These are phyloP conservation scores for Piaya cayana DNA, from an alignment of 2,113 vertebrate species.

Conservation along the genomic window DNA sequence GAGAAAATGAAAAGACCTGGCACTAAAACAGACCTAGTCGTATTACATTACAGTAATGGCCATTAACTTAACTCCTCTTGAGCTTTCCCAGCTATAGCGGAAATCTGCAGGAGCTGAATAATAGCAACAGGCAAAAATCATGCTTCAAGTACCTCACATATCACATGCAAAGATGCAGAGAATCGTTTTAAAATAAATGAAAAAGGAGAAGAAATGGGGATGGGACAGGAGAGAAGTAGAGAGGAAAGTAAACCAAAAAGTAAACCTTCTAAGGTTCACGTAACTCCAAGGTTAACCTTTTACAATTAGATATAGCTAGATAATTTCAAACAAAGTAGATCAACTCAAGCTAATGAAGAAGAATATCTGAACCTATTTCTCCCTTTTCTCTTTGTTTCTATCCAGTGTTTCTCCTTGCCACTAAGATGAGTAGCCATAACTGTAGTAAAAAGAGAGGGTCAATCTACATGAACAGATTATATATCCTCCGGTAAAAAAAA, in stretches of 20 bases:
- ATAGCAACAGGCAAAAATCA: neutral
- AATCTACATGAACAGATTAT: neutral
- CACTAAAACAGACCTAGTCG: neutral
- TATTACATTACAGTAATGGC: neutral
- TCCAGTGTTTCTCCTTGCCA: neutral
- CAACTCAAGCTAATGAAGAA: neutral
- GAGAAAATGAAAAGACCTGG: neutral
- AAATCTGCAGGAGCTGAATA: neutral
- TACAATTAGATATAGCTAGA: neutral
- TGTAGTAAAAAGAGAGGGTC: neutral
- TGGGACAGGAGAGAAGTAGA: accelerated
- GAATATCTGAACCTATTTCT: neutral
- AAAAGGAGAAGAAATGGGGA: neutral
- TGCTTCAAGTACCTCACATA: neutral
- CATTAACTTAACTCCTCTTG: neutral
- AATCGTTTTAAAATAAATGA: neutral
- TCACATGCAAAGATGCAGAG: neutral
- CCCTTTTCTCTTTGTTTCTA: neutral
- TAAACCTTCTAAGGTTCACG: neutral
- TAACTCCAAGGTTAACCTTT: neutral
- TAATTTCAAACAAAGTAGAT: neutral
- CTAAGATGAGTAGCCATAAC: neutral
- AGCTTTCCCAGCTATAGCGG: neutral
- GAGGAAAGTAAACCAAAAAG: neutral
- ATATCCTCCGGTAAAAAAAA: neutral